Evolutionary conservation across 2,113 vertebrate species (phyloP).

Genomic region (Sylvicapra grimmia): DNA sequence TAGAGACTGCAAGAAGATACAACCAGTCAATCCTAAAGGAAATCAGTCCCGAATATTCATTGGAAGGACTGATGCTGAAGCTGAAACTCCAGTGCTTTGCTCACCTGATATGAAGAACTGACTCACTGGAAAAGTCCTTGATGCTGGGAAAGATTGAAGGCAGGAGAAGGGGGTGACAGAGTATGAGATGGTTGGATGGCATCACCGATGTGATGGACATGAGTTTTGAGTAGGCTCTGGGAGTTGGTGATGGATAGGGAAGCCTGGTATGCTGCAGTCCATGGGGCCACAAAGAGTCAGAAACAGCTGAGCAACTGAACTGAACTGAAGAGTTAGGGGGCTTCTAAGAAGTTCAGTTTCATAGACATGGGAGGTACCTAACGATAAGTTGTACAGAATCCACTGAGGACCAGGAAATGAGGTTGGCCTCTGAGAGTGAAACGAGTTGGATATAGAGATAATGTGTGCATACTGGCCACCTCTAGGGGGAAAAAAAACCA

Average conservation of each 20-base stretch:
- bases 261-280: background rate
- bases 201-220: background rate
- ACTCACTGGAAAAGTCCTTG: background rate
- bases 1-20: background rate
- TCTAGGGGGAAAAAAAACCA: background rate
- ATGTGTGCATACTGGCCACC: background rate
- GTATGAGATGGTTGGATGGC: background rate
- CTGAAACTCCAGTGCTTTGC: background rate
- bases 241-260: background rate
- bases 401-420: background rate
- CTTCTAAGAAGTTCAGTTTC: background rate
- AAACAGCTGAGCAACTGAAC: background rate
- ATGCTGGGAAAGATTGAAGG: background rate
- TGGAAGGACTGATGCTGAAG: background rate
- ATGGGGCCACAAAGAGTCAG: background rate
- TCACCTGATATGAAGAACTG: background rate
- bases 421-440: background rate
- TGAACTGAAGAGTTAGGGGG: background rate
- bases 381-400: background rate
- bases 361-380: background rate
- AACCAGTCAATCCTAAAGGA: background rate
- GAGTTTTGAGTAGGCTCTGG: background rate
- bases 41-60: background rate
- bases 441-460: background rate
- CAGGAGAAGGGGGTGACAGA: background rate